Conservation (phyloP, 2,888 invertebrate genomes). For the Drosophila anomalipes region DNA sequence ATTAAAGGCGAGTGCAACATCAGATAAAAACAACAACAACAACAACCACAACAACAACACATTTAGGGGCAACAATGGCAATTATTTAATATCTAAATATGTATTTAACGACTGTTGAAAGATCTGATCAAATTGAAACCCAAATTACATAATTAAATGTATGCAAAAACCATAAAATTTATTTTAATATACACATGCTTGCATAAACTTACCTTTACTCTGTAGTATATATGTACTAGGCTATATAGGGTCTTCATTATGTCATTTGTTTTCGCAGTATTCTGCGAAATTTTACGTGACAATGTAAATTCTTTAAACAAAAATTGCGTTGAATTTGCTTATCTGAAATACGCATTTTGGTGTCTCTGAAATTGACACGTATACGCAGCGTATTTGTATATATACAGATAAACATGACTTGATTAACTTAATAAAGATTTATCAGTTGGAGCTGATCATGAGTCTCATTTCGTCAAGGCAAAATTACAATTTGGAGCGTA, state of each 20-base stretch:
- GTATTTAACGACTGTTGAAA: background rate
- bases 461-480: background rate
- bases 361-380: background rate
- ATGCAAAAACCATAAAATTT: background rate
- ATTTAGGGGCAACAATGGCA: background rate
- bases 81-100: slow-evolving; percentile 15
- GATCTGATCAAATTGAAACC: background rate
- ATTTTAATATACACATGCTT: background rate
- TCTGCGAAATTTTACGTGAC: background rate
- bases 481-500: background rate
- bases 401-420: background rate
- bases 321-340: background rate
- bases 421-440: background rate
- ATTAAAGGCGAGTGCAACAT: slow-evolving; percentile 24
- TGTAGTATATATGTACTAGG: background rate
- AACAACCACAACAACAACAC: background rate
- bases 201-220: background rate
- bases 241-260: background rate
- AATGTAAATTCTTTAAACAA: background rate
- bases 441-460: background rate
- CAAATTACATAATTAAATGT: background rate
- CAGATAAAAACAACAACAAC: background rate
- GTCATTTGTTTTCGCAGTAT: no score
- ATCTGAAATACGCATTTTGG: background rate
- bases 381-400: background rate